A percentile compares a stretch with the other conserved stretches of the same genome.
phyloP scores from a whole-genome alignment of 2,113 vertebrate genomes.

The Haliaeetus leucogaster region DNA sequence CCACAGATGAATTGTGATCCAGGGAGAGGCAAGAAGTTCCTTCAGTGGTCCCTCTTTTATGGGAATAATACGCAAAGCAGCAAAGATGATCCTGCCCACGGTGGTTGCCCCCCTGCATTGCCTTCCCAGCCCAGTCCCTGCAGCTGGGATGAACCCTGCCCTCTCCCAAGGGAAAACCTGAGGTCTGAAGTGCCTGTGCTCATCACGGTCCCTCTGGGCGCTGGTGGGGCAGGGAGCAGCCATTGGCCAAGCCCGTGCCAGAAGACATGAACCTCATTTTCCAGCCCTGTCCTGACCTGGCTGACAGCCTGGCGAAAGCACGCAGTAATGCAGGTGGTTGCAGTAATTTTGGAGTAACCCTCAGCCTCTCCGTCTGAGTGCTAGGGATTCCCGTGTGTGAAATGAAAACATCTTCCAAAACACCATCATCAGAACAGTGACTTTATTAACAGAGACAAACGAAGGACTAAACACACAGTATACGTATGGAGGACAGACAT shows the following conservation, averaged over 20 bases:
- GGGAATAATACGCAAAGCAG: not conserved
- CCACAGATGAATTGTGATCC: not conserved
- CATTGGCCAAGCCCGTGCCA: fast-evolving
- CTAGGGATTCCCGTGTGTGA: fast-evolving
- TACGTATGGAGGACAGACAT: not conserved
- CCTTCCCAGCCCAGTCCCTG: not conserved
- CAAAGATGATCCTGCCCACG: not conserved
- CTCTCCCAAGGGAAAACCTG: not conserved
- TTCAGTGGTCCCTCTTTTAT: not conserved
- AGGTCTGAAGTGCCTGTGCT: fast-evolving
- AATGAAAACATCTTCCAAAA: not conserved
- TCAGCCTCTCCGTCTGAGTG: not conserved
- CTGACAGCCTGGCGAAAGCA: not conserved
- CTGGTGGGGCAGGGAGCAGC: not conserved
- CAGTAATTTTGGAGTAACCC: not conserved
- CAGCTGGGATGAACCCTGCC: fast-evolving
- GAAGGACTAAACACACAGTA: not conserved
- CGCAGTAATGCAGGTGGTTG: fast-evolving
- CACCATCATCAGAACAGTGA: not conserved
- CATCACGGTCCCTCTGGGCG: fast-evolving
- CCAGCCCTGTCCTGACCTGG: not conserved
- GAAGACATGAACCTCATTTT: not conserved
- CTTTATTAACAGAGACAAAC: constrained; percentile 56
- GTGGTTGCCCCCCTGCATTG: not conserved
- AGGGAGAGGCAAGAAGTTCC: not conserved